Base-by-base conservation (phyloP, 2,888 invertebrate species). In the Ormyrus thymus region DNA sequence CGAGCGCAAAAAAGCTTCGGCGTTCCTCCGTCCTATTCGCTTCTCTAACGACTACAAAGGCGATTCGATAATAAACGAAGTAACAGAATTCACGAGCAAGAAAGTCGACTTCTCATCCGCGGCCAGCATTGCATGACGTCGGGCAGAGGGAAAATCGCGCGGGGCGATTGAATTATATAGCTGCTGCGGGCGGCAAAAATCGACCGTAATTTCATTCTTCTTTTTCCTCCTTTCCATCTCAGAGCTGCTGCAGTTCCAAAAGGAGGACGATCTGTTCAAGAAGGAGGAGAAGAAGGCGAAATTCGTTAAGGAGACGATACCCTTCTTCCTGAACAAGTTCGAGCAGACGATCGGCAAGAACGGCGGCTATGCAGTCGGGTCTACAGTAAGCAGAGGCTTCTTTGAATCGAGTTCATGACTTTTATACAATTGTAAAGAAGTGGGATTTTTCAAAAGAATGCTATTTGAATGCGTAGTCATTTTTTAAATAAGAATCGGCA, bases 281-380 rank as follows among this genome's bases (percentile, higher is more conserved):
- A 92, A 92, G 83, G 92, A 92, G 82, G 92, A 92, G 82, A 90
- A 91, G 76, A 92, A 92, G 84, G 91, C 89, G 59, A 91, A 90
- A 82, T 89, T 93, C 59, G 89, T 92, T 84, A 91, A 91, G 80
- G 92, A 92, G 84, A 92, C 91, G 11, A 91, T 92, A 82, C 92
- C 92, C 3, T 92, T 91, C 81, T 92, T 92, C 84, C 86, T 93
- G 78, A 91, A 91, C 56, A 91, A 92, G 84, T 92, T 92, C 84
- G 92, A 92, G 84, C 90, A 91, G 83, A 91, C 91, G n/a, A 88
- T 93, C 11, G 89, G 90, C 43, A 91, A 91, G 61, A 92, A 92
- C 83, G 90, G 90, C 45, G 92, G 92, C 50, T 92, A 89, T 84
- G 90, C 92, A 8, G 92, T 93, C n/a, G 92, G 92, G 11, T 87